phyloP scores from a whole-genome alignment of 2,888 invertebrate genomes.

The Helobdella robusta region DNA sequence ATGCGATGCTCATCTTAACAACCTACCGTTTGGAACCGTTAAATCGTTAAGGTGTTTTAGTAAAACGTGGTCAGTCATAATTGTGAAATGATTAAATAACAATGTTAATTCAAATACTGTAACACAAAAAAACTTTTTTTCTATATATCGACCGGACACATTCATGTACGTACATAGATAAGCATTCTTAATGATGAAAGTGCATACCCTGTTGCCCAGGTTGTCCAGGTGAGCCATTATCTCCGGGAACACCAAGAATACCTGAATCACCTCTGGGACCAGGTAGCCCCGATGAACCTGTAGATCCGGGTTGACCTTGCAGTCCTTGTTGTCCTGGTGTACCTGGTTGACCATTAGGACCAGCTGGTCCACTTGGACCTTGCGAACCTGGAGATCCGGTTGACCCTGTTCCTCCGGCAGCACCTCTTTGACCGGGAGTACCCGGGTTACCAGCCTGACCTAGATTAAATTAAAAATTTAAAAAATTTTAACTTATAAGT shows the following conservation, averaged over 20 bases:
- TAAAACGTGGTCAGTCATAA: too few relatives aligned
- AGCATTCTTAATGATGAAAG: too few relatives aligned
- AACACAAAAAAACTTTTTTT: too few relatives aligned
- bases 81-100: too few relatives aligned
- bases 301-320: slow-evolving; percentile 22
- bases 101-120: too few relatives aligned
- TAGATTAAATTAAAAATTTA: not conserved
- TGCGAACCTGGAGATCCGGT: slow-evolving; percentile 21
- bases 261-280: slow-evolving; percentile 27
- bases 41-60: too few relatives aligned
- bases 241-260: slow-evolving; percentile 17
- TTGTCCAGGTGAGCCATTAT: slow-evolving; percentile 11
- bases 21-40: too few relatives aligned
- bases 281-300: slow-evolving; percentile 35
- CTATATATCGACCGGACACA: too few relatives aligned
- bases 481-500: not conserved
- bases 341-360: slow-evolving; percentile 25
- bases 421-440: slow-evolving; percentile 23
- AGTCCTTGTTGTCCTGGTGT: slow-evolving; percentile 25
- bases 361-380: slow-evolving; percentile 26
- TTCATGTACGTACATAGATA: too few relatives aligned
- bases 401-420: slow-evolving; percentile 26
- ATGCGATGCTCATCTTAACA: too few relatives aligned
- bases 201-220: slow-evolving; percentile 24
- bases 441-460: slow-evolving; percentile 13